Conservation (phyloP, 2,113 vertebrate species). For the Equus przewalskii region DNA sequence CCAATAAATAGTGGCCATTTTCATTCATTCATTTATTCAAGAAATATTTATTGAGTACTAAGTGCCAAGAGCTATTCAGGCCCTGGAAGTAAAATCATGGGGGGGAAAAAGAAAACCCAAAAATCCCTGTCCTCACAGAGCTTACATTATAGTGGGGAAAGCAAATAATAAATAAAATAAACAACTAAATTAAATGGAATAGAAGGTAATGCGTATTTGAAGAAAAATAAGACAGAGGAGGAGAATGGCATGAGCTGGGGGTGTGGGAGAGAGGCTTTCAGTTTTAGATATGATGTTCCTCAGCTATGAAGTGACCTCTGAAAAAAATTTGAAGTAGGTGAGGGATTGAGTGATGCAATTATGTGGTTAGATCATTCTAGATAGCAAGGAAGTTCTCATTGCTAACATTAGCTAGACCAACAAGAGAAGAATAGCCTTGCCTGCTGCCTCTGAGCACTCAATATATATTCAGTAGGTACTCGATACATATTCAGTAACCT, state of each 20-base stretch:
- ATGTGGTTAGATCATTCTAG: not conserved
- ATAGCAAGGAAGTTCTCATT: not conserved
- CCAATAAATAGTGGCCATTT: not conserved
- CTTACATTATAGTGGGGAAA: not conserved
- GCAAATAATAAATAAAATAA: not conserved
- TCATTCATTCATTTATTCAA: not conserved
- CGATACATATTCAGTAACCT: not conserved
- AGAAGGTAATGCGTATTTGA: not conserved
- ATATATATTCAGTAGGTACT: not conserved
- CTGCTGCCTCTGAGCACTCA: not conserved
- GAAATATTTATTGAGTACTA: not conserved
- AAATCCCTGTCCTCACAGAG: not conserved
- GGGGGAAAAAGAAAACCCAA: not conserved
- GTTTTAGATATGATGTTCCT: not conserved
- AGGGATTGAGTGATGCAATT: not conserved
- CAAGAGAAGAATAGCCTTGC: not conserved
- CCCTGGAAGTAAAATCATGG: not conserved
- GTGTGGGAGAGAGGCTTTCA: not conserved
- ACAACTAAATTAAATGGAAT: not conserved
- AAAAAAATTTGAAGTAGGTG: not conserved
- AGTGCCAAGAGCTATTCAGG: not conserved
- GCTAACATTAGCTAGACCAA: not conserved
- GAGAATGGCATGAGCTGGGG: not conserved
- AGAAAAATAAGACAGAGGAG: not conserved
- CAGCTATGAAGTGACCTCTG: not conserved